phyloP scores from a whole-genome alignment of 2,797 vertebrate species.

The Helarctos malayanus region DNA sequence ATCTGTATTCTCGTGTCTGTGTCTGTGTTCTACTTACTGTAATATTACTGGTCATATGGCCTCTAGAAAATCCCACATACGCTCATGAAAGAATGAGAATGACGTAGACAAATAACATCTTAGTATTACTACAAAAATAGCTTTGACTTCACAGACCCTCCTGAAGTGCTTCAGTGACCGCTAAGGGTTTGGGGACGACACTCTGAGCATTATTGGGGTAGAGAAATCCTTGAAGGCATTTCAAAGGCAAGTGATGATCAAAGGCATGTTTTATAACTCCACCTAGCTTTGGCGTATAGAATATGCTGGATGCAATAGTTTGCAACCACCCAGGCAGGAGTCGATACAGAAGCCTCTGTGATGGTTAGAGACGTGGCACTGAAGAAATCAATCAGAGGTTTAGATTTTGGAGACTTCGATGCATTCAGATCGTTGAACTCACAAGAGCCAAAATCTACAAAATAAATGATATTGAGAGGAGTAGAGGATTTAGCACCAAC shows the following conservation, averaged over 20 bases:
- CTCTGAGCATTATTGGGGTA: background rate
- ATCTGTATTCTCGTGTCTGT: background rate
- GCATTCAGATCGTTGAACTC: rapidly evolving
- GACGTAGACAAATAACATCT: background rate
- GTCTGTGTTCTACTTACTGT: background rate
- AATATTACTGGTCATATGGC: background rate
- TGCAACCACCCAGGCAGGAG: background rate
- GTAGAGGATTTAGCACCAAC: background rate
- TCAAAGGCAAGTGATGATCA: background rate
- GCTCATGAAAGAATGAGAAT: background rate
- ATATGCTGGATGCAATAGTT: background rate
- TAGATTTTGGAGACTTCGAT: background rate
- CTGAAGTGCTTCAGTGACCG: background rate
- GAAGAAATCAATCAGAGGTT: background rate
- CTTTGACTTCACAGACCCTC: background rate
- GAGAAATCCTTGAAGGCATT: constrained; percentile 1
- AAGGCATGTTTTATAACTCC: background rate
- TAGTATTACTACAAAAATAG: background rate
- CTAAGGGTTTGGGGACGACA: background rate
- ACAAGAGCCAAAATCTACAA: background rate
- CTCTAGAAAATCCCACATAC: background rate
- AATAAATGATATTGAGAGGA: background rate
- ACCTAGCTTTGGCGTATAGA: background rate
- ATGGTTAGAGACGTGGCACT: background rate
- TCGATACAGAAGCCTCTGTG: background rate